Evolutionary conservation across 2,888 invertebrate genomes (phyloP), one percentile per base, ranked within the genome.

Genomic region (Melanostoma scalare): DNA sequence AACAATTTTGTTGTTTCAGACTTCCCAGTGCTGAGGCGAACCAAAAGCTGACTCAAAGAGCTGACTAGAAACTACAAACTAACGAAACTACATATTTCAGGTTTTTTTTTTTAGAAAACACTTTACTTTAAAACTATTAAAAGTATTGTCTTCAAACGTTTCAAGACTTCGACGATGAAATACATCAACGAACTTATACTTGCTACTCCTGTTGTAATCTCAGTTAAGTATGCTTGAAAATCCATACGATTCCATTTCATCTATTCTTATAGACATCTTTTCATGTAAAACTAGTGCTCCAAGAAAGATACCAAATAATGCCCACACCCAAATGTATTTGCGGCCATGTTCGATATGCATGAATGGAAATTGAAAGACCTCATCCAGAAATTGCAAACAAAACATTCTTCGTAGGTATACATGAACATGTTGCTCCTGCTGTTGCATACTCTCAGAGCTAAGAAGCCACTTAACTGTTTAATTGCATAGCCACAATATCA

Each of bases 381-480:
- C 69, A 63, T 74, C 44, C 46, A 69, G 55, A 56, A 74, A 63
- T 63, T 63, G 30, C 60, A 71, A 71, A 36, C 71, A 75, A 65
- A 67, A 72, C 63, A 65, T 10, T 52, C 52, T 65, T 36, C 38
- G 10, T 5, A 31, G 3, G 5, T 38, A 6, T 10, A 36, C 3
- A 35, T 38, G 33, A 40, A 71, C 73, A 73, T 78, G 82, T 78
- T 82, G 81, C 77, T 77, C 63, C 50, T 73, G 77, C 77, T 82
- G 72, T 73, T 82, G 72, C 63, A 38, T 53, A 67, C n/a, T 53
- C 68, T 58, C 20, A 50, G 8, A 42, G 61, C 63, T 63, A 60
- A 74, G 73, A 78, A 82, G 84, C 79, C 84, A 84, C 79, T 84
- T 75, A 84, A 79, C 79, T 79, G 67, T 79, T 84, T 84, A 84